Evolutionary conservation across 1,140 invertebrate genomes (phyloP).

Genomic region (Gonatopus flavifemur): DNA sequence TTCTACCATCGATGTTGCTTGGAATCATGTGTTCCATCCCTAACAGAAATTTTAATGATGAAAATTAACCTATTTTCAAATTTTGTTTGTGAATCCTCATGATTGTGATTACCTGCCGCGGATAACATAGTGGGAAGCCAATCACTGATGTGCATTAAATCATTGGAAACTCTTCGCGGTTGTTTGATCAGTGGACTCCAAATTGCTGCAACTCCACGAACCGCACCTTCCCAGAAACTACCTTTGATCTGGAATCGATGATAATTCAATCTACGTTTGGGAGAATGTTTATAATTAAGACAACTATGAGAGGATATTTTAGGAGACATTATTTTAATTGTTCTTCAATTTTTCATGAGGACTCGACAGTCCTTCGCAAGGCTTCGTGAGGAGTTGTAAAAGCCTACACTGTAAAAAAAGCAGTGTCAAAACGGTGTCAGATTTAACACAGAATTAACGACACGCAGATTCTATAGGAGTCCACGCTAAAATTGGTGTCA

Average conservation of each 20-base stretch:
- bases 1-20: slow-evolving; percentile 66
- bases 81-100: background rate
- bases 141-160: slow-evolving; percentile 81
- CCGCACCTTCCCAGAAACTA: slow-evolving; percentile 84
- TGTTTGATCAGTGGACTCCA: slow-evolving; percentile 73
- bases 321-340: slow-evolving; percentile 2
- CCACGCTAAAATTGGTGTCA: too few species aligned
- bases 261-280: too few species aligned
- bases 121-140: slow-evolving; percentile 83
- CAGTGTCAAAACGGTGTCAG: too few species aligned
- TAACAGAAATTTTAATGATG: slow-evolving; percentile 6
- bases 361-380: too few species aligned
- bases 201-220: slow-evolving; percentile 74
- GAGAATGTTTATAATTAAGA: too few species aligned
- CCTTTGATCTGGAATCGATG: slow-evolving; percentile 67
- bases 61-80: background rate
- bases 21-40: slow-evolving; percentile 29
- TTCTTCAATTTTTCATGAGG: background rate
- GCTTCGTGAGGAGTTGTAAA: too few species aligned
- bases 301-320: too few species aligned
- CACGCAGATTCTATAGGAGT: too few species aligned
- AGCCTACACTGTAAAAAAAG: too few species aligned
- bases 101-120: slow-evolving; percentile 58
- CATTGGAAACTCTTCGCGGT: slow-evolving; percentile 65
- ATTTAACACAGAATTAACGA: too few species aligned